These are phyloP conservation scores for Ictalurus furcatus DNA, from an alignment of 2,113 vertebrate genomes.

Conservation along the genomic window DNA sequence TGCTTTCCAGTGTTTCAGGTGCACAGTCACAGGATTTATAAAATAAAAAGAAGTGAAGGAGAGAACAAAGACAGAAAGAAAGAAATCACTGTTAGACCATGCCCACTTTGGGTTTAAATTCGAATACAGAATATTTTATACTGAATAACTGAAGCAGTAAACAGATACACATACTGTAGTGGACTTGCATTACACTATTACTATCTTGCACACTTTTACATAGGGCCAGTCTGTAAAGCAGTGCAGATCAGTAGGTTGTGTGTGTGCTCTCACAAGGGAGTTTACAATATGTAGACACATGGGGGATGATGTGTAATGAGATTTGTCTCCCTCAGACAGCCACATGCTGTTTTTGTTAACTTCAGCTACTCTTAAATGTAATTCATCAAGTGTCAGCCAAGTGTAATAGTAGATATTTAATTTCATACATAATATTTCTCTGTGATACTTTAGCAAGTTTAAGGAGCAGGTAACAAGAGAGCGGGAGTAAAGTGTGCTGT, in stretches of 20 bases:
- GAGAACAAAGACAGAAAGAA: neutral
- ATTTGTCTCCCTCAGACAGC: neutral
- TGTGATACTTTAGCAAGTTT: neutral
- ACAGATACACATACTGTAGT: too few species aligned
- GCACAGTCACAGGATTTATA: too few species aligned
- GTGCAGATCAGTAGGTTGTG: neutral
- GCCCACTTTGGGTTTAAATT: neutral
- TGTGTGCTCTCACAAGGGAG: neutral
- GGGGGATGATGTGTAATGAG: neutral
- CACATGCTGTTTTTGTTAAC: constrained; percentile 17
- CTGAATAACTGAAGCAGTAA: neutral
- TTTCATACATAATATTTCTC: neutral
- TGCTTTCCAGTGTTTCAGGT: neutral
- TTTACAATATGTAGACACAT: neutral
- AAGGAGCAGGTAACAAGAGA: neutral
- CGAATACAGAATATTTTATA: neutral
- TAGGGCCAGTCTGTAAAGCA: neutral
- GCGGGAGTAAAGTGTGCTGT: neutral
- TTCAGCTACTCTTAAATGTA: neutral
- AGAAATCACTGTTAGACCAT: neutral
- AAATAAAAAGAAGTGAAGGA: neutral
- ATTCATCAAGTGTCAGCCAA: neutral
- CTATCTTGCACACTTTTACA: too few species aligned
- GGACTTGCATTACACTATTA: too few species aligned
- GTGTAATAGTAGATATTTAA: neutral